A percentile compares a stretch with the other conserved stretches of the same genome.
These are phyloP conservation scores for Cryptoblepharus egeriae DNA, from an alignment of 2,797 vertebrate genomes.

Conservation along the genomic window DNA sequence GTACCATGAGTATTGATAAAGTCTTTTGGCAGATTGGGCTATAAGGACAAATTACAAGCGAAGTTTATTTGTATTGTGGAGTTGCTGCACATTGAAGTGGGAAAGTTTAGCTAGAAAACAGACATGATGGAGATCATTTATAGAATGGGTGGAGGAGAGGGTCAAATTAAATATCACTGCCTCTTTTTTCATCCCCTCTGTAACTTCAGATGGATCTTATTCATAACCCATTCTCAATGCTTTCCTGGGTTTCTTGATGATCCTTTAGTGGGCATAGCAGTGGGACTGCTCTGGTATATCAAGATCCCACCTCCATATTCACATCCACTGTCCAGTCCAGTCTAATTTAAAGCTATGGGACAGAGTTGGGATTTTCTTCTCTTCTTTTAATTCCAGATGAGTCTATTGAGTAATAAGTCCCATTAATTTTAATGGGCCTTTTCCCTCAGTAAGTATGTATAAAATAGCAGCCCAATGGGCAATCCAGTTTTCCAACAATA, in stretches of 20 bases:
- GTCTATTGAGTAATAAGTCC: too few relatives aligned
- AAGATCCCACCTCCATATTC: too few relatives aligned
- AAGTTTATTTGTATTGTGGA: neutral
- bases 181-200: neutral
- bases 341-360: too few relatives aligned
- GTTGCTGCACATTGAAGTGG: neutral
- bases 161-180: neutral
- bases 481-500: too few relatives aligned
- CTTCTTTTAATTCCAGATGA: too few relatives aligned
- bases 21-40: neutral
- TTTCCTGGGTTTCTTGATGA: too few relatives aligned
- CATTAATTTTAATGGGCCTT: too few relatives aligned
- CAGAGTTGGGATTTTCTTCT: too few relatives aligned
- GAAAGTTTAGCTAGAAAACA: neutral
- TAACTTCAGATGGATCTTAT: neutral
- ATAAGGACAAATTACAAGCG: rapidly evolving
- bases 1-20: neutral
- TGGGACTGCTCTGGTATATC: too few relatives aligned
- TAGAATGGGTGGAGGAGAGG: neutral
- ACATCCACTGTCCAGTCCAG: too few relatives aligned
- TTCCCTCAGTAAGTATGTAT: too few relatives aligned
- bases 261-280: neutral
- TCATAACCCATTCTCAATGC: neutral
- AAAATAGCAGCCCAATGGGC: too few relatives aligned
- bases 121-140: neutral